Conservation (phyloP, 2,797 vertebrate genomes). For the Champsocephalus esox region DNA sequence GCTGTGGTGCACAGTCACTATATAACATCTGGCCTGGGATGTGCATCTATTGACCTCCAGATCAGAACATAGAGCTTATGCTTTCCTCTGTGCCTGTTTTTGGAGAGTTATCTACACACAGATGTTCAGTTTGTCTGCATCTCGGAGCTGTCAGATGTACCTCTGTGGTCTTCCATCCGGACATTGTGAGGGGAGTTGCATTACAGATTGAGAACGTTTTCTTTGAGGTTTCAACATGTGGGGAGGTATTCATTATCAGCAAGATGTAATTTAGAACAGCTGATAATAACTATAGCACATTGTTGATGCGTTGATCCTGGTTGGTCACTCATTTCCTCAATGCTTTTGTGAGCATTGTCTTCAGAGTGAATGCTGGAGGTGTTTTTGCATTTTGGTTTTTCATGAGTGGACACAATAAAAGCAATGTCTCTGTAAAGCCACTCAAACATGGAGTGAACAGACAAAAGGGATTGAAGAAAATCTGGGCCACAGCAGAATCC, state of each 20-base stretch:
- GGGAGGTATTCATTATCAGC: slow-evolving; percentile 61
- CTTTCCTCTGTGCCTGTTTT: slow-evolving; percentile 23
- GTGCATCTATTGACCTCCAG: slow-evolving; percentile 31
- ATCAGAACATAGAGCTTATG: slow-evolving; percentile 33
- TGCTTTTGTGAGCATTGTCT: slow-evolving; percentile 77
- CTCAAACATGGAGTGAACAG: slow-evolving; percentile 79
- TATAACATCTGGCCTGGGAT: slow-evolving; percentile 42
- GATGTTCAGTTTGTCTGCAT: slow-evolving; percentile 42
- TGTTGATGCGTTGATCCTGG: slow-evolving; percentile 57
- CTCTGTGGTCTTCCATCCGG: slow-evolving; percentile 27
- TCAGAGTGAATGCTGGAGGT: slow-evolving; percentile 72
- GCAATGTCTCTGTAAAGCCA: slow-evolving; percentile 81
- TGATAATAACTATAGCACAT: slow-evolving; percentile 47
- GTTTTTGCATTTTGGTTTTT: slow-evolving; percentile 76
- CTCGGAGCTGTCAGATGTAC: slow-evolving; percentile 33
- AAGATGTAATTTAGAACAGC: slow-evolving; percentile 69
- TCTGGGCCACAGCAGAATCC: slow-evolving; percentile 81
- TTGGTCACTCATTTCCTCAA: slow-evolving; percentile 75
- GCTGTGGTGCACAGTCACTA: slow-evolving; percentile 35
- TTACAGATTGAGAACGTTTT: slow-evolving; percentile 47
- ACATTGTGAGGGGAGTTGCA: slow-evolving; percentile 28
- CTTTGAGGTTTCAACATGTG: slow-evolving; percentile 62
- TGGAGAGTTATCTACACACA: slow-evolving; percentile 10
- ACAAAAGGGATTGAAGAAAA: slow-evolving; percentile 80
- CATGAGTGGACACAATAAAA: slow-evolving; percentile 81